phyloP scores from a whole-genome alignment of 2,113 vertebrate genomes.

The Murina feae region DNA sequence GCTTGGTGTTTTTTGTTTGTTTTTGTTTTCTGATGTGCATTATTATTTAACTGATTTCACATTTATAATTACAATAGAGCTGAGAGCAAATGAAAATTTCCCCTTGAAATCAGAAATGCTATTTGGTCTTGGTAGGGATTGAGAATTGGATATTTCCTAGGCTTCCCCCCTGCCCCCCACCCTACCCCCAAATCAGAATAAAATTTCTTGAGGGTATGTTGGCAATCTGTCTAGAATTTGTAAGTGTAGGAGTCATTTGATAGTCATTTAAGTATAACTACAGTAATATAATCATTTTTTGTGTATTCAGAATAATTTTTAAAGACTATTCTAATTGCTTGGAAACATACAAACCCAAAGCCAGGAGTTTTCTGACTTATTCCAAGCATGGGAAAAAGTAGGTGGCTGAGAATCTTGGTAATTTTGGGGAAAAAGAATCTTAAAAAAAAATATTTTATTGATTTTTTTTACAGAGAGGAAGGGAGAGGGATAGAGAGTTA shows the following conservation, averaged over 20 bases:
- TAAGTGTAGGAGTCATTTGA: not conserved
- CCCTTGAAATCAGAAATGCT: conserved; percentile 40
- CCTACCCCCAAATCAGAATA: not conserved
- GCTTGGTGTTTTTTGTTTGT: not conserved
- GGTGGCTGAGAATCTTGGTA: conserved; percentile 29
- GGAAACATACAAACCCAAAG: not conserved
- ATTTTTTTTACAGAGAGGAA: too few species aligned
- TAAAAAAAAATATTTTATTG: too few species aligned
- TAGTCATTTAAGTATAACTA: conserved; percentile 31
- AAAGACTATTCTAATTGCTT: conserved; percentile 10
- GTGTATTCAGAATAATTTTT: conserved; percentile 17
- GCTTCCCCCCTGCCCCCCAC: not conserved
- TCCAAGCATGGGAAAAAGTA: not conserved
- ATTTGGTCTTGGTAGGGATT: conserved; percentile 40
- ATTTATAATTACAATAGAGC: conserved; percentile 38
- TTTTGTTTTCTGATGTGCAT: conserved; percentile 11
- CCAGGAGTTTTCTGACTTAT: conserved; percentile 20
- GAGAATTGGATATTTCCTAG: not conserved
- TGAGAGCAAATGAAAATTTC: conserved; percentile 11
- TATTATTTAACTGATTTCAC: conserved; percentile 46
- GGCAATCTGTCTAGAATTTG: conserved; percentile 7
- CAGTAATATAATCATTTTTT: conserved; percentile 28
- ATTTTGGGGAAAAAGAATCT: not conserved
- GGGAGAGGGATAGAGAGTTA: too few species aligned
- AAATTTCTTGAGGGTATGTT: not conserved